Conservation (phyloP, 2,888 invertebrate genomes). For the Zaprionus obscuricornis region DNA sequence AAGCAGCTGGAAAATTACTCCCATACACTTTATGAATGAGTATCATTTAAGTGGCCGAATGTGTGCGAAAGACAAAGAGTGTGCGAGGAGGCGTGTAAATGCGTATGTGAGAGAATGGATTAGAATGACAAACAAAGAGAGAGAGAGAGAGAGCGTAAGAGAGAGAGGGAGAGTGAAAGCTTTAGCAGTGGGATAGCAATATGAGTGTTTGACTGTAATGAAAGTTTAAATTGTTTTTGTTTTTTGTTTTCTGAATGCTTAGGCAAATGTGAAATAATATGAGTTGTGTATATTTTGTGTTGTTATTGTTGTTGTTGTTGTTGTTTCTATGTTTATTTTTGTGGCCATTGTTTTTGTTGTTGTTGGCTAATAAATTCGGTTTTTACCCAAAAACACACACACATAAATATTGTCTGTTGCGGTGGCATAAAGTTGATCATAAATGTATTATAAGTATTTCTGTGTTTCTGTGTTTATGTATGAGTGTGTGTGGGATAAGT, state of each 20-base stretch:
- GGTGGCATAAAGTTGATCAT: conserved; percentile 54
- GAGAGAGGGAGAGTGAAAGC: conserved; percentile 4
- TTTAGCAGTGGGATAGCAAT: too few species aligned
- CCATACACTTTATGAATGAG: conserved; percentile 68
- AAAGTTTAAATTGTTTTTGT: conserved; percentile 73
- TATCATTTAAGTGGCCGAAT: conserved; percentile 62
- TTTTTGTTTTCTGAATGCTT: conserved; percentile 33
- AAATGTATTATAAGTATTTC: conserved; percentile 26
- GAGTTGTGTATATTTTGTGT: conserved; percentile 5
- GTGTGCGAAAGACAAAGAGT: too few species aligned
- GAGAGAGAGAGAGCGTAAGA: neutral
- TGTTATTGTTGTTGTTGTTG: conserved; percentile 9
- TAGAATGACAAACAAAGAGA: neutral
- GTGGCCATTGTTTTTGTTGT: conserved; percentile 8
- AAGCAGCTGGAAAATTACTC: conserved; percentile 75
- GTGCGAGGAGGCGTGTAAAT: conserved; percentile 4
- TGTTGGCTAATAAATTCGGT: conserved; percentile 52
- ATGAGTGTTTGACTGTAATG: conserved; percentile 57
- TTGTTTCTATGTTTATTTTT: conserved; percentile 15
- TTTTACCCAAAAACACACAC: conserved; percentile 28
- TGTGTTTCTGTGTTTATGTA: conserved; percentile 3
- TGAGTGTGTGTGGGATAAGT: conserved; percentile 8
- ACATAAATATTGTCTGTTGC: conserved; percentile 14
- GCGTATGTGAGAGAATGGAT: neutral
- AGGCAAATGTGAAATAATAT: conserved; percentile 44